Base-by-base conservation (phyloP, 2,888 invertebrate genomes). In the Nesidiocoris tenuis region DNA sequence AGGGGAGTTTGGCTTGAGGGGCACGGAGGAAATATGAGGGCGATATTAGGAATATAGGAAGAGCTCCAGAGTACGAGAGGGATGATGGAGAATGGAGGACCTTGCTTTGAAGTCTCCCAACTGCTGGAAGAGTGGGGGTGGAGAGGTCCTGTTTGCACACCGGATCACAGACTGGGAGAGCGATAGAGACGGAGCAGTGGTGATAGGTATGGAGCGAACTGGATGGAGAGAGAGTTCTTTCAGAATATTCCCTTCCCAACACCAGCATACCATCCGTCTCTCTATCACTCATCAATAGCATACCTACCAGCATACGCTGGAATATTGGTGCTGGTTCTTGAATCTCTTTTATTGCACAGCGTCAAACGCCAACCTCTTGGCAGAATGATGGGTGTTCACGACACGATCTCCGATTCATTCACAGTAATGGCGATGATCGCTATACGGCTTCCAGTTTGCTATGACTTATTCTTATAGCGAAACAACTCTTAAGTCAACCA, bases 21-120 rank as follows among this genome's bases (percentile, higher is more conserved):
- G 74, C 66, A 57, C 57, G 65, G 54, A 65, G 74, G 74, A 74
- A 74, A 74, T 74, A 74, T 74, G 74, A 74, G 74, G 74, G 74
- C 74, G 65, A 74, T 74, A 74, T 74, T 74, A 74, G 65, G 74
- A 66, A 74, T 74, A 74, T 74, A 66, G 66, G 74, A 56, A 24
- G 57, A 23, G 19, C 63, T 63, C 25, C 56, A 23, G 57, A 19
- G 61, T 22, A 17, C 17, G 59, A 55, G 18, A 12, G 21, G 39
- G 54, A 1, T 5, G 23, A 54, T 22, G 65, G 21, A 57, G 24
- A 23, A 16, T 16, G 54, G 65, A 1, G 66, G 56, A 19, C 19
- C 18, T 12, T 7, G 65, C 66, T 74, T 74, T 74, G 74, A 74
- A 74, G 74, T 74, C 74, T 74, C 55, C 39, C 72, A 63, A 72